Base-by-base conservation (phyloP, 2,797 vertebrate species). In the Stomatorhinus walkeri region DNA sequence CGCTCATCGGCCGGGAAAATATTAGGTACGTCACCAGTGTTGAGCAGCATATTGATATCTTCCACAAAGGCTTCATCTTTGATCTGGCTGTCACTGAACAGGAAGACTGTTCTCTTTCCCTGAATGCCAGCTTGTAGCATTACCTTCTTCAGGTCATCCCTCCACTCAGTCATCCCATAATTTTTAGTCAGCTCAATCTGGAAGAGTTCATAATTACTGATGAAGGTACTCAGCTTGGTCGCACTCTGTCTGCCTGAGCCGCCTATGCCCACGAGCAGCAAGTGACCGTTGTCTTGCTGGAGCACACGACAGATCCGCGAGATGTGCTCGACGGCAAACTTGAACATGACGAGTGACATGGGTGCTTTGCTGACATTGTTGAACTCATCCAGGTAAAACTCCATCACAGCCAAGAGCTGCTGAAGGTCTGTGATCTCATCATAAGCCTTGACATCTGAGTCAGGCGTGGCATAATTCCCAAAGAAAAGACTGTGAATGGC, bases 281-380 rank as follows among this genome's bases (percentile, higher is more conserved):
- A 92, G 91, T 99, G 97, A 0, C 98, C 98, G 0, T 96, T 97
- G 88, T 97, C 95, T 91, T 99, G 98, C 86, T 98, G 98, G 88
- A 99, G 92, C 3, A 98, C 97, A 0, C 98, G 94, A 90, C 97
- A 98, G 84, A 98, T 98, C 88, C 97, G 96, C 0, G 98, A 99
- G 91, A 99, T 94, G 91, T 99, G 98, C 92, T 99, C 98, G 0
- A 98, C 97, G 52, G 97, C 97, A 68, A 98, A 98, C 92, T 94
- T 96, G 94, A 98, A 99, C 97, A 99, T 97, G 16, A 99, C 97
- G 76, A 99, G 93, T 64, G 96, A 94, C 98, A 98, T 98, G 0
- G 97, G 97, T 0, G 97, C 94, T 93, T 97, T 98, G 96, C 97
- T 98, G 92, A 95, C 89, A 12, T 93, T 96, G 95, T 99, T 99